Evolutionary conservation across 2,113 vertebrate species (phyloP).

Genomic region (Peromyscus polionotus): DNA sequence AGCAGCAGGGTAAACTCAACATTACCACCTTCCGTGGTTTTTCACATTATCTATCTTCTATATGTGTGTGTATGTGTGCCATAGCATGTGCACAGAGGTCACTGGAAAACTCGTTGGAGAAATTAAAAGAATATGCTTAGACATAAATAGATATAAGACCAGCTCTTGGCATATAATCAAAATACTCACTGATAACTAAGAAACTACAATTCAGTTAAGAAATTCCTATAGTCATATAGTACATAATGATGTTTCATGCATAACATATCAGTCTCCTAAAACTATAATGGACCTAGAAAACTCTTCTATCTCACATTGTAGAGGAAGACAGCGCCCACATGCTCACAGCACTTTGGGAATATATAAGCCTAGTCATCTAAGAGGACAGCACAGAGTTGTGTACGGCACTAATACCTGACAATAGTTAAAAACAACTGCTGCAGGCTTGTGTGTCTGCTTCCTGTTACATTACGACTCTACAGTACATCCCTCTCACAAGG

Average conservation of each 20-base stretch:
- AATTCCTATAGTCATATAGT: neutral
- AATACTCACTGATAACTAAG: neutral
- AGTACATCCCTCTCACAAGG: neutral
- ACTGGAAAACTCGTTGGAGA: neutral
- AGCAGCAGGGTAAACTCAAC: neutral
- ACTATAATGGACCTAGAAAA: neutral
- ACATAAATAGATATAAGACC: neutral
- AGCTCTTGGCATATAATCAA: neutral
- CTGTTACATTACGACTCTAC: neutral
- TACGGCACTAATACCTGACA: neutral
- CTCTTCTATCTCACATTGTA: neutral
- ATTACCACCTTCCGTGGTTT: neutral
- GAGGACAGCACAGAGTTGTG: too few relatives aligned
- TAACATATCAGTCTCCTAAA: neutral
- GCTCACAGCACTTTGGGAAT: neutral
- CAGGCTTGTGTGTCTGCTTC: neutral
- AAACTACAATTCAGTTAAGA: conserved; percentile 36
- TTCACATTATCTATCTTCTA: too few relatives aligned
- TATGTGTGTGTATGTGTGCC: too few relatives aligned
- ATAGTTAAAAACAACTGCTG: neutral
- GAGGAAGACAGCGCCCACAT: neutral
- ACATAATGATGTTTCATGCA: accelerated
- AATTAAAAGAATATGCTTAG: neutral
- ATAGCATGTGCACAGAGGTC: neutral
- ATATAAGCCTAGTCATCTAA: neutral